Evolutionary conservation across 1,140 invertebrate species (phyloP).

Genomic region (Leptinotarsa defecta): DNA sequence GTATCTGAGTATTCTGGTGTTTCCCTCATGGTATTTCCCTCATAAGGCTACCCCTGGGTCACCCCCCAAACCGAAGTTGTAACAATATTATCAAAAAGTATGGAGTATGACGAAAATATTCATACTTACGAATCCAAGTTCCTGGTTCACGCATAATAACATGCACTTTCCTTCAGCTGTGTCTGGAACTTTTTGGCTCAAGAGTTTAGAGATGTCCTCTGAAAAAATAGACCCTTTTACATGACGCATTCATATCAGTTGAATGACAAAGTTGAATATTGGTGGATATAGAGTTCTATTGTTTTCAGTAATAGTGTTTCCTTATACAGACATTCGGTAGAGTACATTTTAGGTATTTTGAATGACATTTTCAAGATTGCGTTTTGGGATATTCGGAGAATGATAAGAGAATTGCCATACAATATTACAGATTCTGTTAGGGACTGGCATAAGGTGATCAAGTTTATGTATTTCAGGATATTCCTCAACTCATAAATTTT

Average conservation of each 20-base stretch:
- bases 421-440: too few relatives aligned
- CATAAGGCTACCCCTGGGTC: too few relatives aligned
- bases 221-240: not conserved
- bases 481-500: too few relatives aligned
- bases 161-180: constrained; percentile 36
- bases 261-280: not conserved
- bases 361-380: too few relatives aligned
- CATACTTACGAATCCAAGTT: constrained; percentile 31
- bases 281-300: not conserved
- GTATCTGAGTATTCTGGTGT: too few relatives aligned
- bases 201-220: constrained; percentile 35
- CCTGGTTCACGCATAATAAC: constrained; percentile 35
- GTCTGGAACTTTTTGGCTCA: constrained; percentile 27
- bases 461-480: too few relatives aligned
- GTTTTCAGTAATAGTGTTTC: not conserved
- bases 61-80: too few relatives aligned
- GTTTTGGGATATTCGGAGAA: too few relatives aligned
- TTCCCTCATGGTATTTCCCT: too few relatives aligned
- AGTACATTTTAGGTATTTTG: not conserved
- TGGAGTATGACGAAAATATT: not conserved
- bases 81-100: too few relatives aligned
- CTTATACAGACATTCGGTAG: not conserved
- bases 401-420: too few relatives aligned
- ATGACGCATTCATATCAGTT: not conserved
- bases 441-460: too few relatives aligned